Evolutionary conservation across 2,113 vertebrate genomes (phyloP), one percentile per base, ranked within the genome.

Genomic region (Indicator indicator): DNA sequence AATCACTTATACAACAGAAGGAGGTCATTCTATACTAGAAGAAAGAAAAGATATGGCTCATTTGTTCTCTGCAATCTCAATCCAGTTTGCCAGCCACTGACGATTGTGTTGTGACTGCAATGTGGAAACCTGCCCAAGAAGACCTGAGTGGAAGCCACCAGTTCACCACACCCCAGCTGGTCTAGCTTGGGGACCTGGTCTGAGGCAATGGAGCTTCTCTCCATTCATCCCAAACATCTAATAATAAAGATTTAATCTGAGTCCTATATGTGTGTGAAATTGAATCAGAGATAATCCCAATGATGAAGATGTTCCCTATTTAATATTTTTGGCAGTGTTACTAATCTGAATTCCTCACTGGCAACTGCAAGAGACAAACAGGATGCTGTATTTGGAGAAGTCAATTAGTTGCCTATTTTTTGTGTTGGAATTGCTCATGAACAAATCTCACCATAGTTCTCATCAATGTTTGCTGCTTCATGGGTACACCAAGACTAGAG

Each of bases 121-220:
- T 1, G 16, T 46, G 86, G 89, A 89, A 56, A 83, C 17, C 21
- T 38, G 55, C 90, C 80, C 88, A 85, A 80, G 84, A 64, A 92
- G 75, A 89, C 62, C 58, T 74, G 88, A 90, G 72, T 74, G 71
- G 91, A 46, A 88, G 63, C 89, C 86, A 93, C 30, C 91, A 95
- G 89, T 74, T 81, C 46, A 92, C 26, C 6, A 9, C 15, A 40
- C 19, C 54, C 38, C 62, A 58, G 75, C 72, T 92, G 59, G 71
- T 52, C 72, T 71, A 72, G 78, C 58, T 42, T 72, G 77, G 50
- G 74, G 28, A 91, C 38, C 36, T 32, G 77, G 40, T 65, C 79
- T 73, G 88, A 59, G 64, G 62, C 20, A 55, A 16, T 12, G 82
- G 44, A 63, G 64, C 86, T 74, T 86, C 79, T 30, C 83, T 38